Percentiles rank a stretch among this genome's conserved stretches.
These are phyloP conservation scores for Pachydiplax longipennis DNA, from an alignment of 2,888 invertebrate species.

Conservation along the genomic window DNA sequence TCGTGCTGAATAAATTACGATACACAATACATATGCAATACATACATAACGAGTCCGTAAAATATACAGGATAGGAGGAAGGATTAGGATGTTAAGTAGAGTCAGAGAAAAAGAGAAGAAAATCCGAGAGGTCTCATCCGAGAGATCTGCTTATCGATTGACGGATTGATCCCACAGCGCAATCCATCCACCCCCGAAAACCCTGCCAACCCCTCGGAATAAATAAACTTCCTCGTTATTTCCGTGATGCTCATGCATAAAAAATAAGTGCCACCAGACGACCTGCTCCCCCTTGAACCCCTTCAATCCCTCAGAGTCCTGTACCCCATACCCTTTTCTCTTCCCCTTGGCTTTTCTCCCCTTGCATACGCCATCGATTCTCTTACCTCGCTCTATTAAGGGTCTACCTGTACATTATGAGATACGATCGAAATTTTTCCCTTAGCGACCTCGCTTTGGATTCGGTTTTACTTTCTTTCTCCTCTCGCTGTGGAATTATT, in stretches of 20 bases:
- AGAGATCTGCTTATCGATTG: slow-evolving; percentile 34
- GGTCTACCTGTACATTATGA: no score
- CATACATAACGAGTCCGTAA: no score
- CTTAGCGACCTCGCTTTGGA: background rate
- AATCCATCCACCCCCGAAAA: background rate
- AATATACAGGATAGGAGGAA: background rate
- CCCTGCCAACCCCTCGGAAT: slow-evolving; percentile 18
- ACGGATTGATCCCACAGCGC: slow-evolving; percentile 16
- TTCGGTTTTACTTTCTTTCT: background rate
- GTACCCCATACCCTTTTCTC: background rate
- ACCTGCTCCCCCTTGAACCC: background rate
- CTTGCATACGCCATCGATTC: slow-evolving; percentile 50
- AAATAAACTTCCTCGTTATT: slow-evolving; percentile 48
- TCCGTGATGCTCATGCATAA: slow-evolving; percentile 51
- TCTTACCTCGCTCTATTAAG: slow-evolving; percentile 56
- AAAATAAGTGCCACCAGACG: slow-evolving; percentile 42
- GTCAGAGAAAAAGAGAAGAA: background rate
- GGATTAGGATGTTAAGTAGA: background rate
- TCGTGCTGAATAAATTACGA: no score
- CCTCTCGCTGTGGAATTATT: background rate
- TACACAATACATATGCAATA: no score
- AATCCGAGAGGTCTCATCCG: background rate
- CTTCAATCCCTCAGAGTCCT: background rate
- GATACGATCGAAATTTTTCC: no score
- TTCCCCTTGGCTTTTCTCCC: background rate